Conservation (phyloP, 2,797 vertebrate genomes). For the Xenopus petersii region DNA sequence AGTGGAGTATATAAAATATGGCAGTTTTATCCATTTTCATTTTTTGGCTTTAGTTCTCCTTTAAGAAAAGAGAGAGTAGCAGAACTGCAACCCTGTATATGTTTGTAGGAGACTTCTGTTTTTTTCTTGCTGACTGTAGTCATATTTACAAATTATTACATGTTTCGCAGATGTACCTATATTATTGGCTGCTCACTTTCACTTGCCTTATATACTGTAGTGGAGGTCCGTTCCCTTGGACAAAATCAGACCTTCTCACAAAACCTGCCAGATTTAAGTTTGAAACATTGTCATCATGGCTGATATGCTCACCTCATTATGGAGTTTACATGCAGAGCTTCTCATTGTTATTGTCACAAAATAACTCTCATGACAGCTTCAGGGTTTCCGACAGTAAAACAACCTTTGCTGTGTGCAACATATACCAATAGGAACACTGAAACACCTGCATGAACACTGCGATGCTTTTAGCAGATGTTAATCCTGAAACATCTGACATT, state of each 20-base stretch:
- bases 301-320: constrained; percentile 75
- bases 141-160: neutral
- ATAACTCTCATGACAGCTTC: constrained; percentile 75
- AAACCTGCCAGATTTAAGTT: constrained; percentile 65
- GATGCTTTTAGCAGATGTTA: constrained; percentile 78
- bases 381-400: constrained; percentile 77
- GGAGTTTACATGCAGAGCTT: constrained; percentile 73
- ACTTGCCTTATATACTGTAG: constrained; percentile 32
- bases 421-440: constrained; percentile 75
- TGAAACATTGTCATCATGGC: constrained; percentile 75
- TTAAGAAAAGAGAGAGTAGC: no score
- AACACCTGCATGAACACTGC: constrained; percentile 73
- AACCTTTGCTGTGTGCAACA: constrained; percentile 72
- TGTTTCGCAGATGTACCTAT: neutral
- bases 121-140: neutral
- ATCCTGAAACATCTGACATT: constrained; percentile 60
- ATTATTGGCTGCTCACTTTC: neutral
- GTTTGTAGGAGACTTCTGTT: neutral
- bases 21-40: no score
- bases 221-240: constrained; percentile 63
- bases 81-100: no score
- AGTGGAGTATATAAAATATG: no score
- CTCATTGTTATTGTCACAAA: constrained; percentile 70
- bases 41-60: no score
- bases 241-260: constrained; percentile 64